phyloP scores from a whole-genome alignment of 1,140 invertebrate species.

The Aphis craccivora region DNA sequence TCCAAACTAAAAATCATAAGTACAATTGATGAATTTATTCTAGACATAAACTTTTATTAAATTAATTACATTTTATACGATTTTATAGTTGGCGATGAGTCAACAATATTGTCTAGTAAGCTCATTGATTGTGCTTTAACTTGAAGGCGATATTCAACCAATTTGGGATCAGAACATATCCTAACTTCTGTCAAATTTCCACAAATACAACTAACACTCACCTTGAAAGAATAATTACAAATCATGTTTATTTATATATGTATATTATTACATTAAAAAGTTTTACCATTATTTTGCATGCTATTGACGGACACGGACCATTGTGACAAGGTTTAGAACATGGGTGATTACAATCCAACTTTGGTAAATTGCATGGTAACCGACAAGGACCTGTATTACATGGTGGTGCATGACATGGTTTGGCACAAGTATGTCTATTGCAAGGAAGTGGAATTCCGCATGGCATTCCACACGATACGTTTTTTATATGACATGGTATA shows the following conservation, averaged over 20 bases:
- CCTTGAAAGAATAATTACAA: constrained; percentile 11
- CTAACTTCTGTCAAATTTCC: constrained; percentile 44
- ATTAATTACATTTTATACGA: constrained; percentile 46
- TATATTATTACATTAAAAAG: not conserved
- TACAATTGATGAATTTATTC: not conserved
- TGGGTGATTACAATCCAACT: constrained; percentile 68
- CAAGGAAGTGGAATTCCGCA: constrained; percentile 83
- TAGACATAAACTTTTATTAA: not conserved
- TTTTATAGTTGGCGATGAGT: constrained; percentile 17
- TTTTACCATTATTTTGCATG: constrained; percentile 73
- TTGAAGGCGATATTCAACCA: constrained; percentile 43
- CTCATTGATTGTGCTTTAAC: constrained; percentile 39
- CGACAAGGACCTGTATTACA: constrained; percentile 68
- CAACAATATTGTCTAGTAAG: constrained; percentile 32
- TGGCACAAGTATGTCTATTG: constrained; percentile 79
- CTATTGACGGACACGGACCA: constrained; percentile 70
- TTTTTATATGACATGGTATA: constrained; percentile 86
- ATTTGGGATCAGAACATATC: constrained; percentile 37
- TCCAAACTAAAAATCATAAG: constrained; percentile 73
- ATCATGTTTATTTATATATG: not conserved
- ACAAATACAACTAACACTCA: constrained; percentile 35
- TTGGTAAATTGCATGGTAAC: constrained; percentile 68
- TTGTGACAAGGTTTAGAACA: constrained; percentile 73
- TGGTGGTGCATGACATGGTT: constrained; percentile 76
- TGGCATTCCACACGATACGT: constrained; percentile 87